Base-by-base conservation (phyloP, 2,797 vertebrate species). In the Ctenopoma kingsleyae region DNA sequence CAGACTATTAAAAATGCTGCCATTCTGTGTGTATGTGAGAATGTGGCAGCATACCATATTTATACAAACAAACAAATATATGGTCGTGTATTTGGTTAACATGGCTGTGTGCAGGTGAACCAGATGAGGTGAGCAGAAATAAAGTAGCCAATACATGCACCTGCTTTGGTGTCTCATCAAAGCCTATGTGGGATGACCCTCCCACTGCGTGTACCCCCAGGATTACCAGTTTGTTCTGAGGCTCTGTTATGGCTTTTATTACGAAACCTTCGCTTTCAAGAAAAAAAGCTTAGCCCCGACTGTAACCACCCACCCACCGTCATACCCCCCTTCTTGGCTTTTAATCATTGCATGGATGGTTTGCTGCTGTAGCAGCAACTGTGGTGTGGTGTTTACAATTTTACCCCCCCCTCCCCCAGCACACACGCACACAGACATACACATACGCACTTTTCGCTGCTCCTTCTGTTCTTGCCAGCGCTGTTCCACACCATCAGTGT, bases 321-420 rank as follows among this genome's bases (percentile, higher is more conserved):
- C 22, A 60, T 19, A 6, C 12, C 88, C 85, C 71, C 86, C 85
- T 70, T 87, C 81, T 56, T 78, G 76, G 90, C 90, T 89, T 89
- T 76, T 72, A 85, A 86, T 88, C 82, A 94, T 93, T 92, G 84
- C 92, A 73, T 84, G 88, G 93, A 92, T 95, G 95, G 94, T 95
- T 96, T 95, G 95, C 95, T 95, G 95, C 95, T 96, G 95, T 96
- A 89, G 94, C 93, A 92, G 91, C 85, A 91, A 94, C 93, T 92
- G 96, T 96, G 92, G 92, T 93, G 80, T 87, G 70, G 71, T 82
- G 94, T 95, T 93, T 94, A 94, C 91, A 91, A 86, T 95, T 91
- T 92, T 89, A 91, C 90, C 89, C 90, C 89, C 38, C 67, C 74
- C 66, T 57, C 74, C 72, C 59, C 54, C 78, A 71, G 48, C 71